Base-by-base conservation (phyloP, 2,113 vertebrate species). In the Montifringilla adamsi region DNA sequence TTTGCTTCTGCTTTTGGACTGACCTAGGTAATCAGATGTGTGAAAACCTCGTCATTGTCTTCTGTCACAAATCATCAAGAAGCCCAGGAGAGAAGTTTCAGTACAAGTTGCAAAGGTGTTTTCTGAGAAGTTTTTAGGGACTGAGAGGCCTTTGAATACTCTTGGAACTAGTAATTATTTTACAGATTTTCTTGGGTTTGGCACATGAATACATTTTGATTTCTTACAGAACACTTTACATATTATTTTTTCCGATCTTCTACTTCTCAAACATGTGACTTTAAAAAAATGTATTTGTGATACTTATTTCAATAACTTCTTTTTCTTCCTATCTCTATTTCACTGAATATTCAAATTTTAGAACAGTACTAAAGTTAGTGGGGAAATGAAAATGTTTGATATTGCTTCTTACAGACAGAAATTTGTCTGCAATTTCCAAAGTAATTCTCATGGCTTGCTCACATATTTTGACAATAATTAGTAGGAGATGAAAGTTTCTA, bases 1-100 rank as follows among this genome's bases (percentile, higher is more conserved):
- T 81, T 90, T 90, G 23, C 53, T 74, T 24, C 50, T 79, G 35
- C 26, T 60, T 62, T 67, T 47, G 64, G 53, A 20, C 28, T 68
- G 44, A 64, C 0, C 0, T 23, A 7, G 5, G 7, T 53, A 62
- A 72, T 49, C 1, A 20, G 58, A 84, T 69, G 46, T 60, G 43
- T 44, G 47, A 72, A 72, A 76, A 63, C 7, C 6, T 93, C 50
- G 1, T 62, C 24, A 0, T 19, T 59, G n/a, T 50, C 44, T 73
- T 80, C 46, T 55, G 16, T n/a, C 50, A 33, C 41, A 10, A 17
- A 2, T 26, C 44, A n/a, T 30, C 0, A 1, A 44, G 46, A 66
- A 74, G 9, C 50, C 24, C 16, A 10, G 33, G 28, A 50, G 28
- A 76, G 30, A 55, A 55, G 16, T 24, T 69, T 43, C 59, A 55